Conservation (phyloP, 2,888 invertebrate genomes). For the Drosophila robusta region DNA sequence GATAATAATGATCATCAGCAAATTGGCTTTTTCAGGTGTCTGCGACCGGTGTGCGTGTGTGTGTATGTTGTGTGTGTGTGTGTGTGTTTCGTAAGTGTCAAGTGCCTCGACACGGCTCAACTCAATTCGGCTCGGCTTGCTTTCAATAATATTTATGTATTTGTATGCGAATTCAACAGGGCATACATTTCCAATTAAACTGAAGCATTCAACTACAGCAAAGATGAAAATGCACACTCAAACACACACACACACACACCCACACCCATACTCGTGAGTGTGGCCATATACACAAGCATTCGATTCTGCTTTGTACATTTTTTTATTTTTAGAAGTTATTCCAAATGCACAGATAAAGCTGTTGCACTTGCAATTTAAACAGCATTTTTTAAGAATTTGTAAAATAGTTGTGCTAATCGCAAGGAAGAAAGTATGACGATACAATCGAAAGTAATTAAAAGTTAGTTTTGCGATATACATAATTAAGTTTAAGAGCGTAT, state of each 20-base stretch:
- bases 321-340: background rate
- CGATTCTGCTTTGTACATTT: too few species aligned
- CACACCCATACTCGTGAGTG: background rate
- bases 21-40: conserved; percentile 57
- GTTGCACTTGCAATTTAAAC: background rate
- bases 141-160: conserved; percentile 78
- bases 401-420: background rate
- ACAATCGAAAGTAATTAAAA: background rate
- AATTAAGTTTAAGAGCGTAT: too few species aligned
- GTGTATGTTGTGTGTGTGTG: conserved; percentile 3
- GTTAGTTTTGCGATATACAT: too few species aligned
- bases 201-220: conserved; percentile 70
- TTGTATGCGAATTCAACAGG: conserved; percentile 67
- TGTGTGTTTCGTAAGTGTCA: conserved; percentile 51
- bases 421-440: background rate
- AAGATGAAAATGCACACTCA: conserved; percentile 47
- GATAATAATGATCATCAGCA: conserved; percentile 23
- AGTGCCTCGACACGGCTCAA: conserved; percentile 53
- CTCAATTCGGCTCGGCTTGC: conserved; percentile 49
- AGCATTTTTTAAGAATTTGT: background rate
- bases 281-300: background rate
- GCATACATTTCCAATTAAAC: conserved; percentile 78
- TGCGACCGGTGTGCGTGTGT: conserved; percentile 8
- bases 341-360: background rate
- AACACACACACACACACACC: conserved; percentile 9